phyloP scores from a whole-genome alignment of 2,797 vertebrate genomes.

The Parotocinclus haroldoi region DNA sequence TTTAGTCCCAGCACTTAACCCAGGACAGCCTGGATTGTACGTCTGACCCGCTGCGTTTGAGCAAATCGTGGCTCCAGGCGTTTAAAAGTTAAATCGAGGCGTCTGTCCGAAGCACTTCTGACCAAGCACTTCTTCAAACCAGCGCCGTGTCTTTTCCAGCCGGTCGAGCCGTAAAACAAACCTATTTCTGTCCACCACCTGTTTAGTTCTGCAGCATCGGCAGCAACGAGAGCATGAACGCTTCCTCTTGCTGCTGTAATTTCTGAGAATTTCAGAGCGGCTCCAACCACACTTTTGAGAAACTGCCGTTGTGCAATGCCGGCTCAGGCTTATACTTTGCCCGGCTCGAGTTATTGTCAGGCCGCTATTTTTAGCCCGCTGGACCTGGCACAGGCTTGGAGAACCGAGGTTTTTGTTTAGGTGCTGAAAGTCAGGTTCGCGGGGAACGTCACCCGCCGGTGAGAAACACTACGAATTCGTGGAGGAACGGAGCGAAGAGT shows the following conservation, averaged over 20 bases:
- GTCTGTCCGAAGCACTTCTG: no score
- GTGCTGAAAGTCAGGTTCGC: constrained; percentile 31
- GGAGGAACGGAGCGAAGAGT: not conserved
- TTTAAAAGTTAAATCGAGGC: no score
- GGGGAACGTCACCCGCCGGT: not conserved
- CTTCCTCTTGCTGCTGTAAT: constrained; percentile 1
- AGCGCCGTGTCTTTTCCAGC: no score
- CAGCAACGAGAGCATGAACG: constrained; percentile 6
- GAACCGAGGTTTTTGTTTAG: constrained; percentile 30
- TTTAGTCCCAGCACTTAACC: no score
- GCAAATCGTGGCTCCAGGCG: no score
- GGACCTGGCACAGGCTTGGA: constrained; percentile 17
- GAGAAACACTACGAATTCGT: not conserved
- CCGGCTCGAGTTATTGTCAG: constrained; percentile 29
- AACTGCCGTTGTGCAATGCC: constrained; percentile 22
- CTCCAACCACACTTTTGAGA: constrained; percentile 10
- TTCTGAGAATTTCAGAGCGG: not conserved
- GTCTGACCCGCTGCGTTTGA: no score
- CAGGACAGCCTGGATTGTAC: no score
- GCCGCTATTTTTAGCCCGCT: constrained; percentile 32
- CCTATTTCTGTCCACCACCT: not conserved
- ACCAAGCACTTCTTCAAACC: no score
- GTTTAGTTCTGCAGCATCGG: not conserved
- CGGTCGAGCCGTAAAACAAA: not conserved
- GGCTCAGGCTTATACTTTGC: constrained; percentile 22